Evolutionary conservation across 2,888 invertebrate genomes (phyloP).

Genomic region (Microctonus aethiopoides): DNA sequence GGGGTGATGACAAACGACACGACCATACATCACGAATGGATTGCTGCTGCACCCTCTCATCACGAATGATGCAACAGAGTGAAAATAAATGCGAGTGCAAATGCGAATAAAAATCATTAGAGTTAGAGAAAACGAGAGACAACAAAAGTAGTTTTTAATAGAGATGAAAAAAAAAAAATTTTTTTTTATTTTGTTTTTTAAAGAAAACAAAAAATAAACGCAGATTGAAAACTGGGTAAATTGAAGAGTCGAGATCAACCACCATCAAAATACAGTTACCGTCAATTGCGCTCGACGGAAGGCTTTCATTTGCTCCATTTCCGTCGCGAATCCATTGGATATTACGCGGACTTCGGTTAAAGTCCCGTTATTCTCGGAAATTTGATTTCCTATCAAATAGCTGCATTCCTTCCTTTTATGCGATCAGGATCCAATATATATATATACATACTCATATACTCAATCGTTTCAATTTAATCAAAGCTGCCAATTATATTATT

Average conservation of each 20-base stretch:
- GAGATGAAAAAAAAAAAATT: slow-evolving; percentile 21
- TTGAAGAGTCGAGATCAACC: background rate
- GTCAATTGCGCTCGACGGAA: slow-evolving; percentile 29
- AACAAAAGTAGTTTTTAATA: slow-evolving; percentile 25
- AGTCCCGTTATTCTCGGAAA: slow-evolving; percentile 21
- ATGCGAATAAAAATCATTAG: background rate
- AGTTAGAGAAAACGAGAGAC: background rate
- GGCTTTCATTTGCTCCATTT: slow-evolving; percentile 30
- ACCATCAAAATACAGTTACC: slow-evolving; percentile 28
- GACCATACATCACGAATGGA: slow-evolving; percentile 11
- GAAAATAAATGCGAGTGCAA: background rate
- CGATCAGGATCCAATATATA: background rate
- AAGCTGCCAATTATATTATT: too few relatives aligned
- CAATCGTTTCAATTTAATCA: too few relatives aligned
- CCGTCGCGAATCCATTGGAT: slow-evolving; percentile 28
- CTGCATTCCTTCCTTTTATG: background rate
- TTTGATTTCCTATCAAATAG: slow-evolving; percentile 26
- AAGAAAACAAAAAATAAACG: background rate
- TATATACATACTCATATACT: too few relatives aligned
- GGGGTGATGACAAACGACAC: slow-evolving; percentile 14
- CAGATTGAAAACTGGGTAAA: background rate
- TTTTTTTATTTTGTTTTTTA: too few relatives aligned
- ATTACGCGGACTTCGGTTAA: slow-evolving; percentile 19
- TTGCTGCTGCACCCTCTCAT: slow-evolving; percentile 19
- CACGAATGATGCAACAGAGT: slow-evolving; percentile 2